Conservation (phyloP, 2,888 invertebrate genomes). For the Troides oblongomaculatus region DNA sequence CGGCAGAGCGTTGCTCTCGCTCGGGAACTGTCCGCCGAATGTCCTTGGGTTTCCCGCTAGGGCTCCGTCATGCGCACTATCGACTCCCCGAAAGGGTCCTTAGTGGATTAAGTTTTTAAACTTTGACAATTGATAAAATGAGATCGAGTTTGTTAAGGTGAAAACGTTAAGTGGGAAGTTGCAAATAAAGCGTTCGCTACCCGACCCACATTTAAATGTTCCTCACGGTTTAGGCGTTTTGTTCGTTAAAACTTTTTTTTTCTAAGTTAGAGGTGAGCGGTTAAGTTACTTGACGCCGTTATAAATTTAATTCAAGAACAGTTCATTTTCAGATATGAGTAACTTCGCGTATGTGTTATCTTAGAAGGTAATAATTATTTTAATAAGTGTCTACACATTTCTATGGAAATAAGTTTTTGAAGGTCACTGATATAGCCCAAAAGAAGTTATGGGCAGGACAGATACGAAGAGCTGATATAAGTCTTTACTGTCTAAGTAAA, state of each 20-base stretch:
- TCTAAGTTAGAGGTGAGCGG: neutral
- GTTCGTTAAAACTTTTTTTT: constrained; percentile 6
- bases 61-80: constrained; percentile 72
- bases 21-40: constrained; percentile 55
- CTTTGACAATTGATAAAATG: constrained; percentile 77
- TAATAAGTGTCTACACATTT: no score
- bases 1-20: constrained; percentile 49
- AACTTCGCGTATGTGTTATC: neutral
- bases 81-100: constrained; percentile 67
- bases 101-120: constrained; percentile 79
- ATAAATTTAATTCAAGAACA: neutral
- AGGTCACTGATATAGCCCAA: no score
- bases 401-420: no score
- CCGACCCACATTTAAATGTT: constrained; percentile 17
- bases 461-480: no score
- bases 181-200: constrained; percentile 39
- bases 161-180: constrained; percentile 70
- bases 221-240: constrained; percentile 17
- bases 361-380: no score
- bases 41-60: constrained; percentile 75
- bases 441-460: no score
- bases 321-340: neutral
- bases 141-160: constrained; percentile 69
- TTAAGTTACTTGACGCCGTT: constrained; percentile 1
- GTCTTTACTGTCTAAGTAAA: no score